Evolutionary conservation across 2,113 vertebrate genomes (phyloP).

Genomic region (Hystrix cristata): DNA sequence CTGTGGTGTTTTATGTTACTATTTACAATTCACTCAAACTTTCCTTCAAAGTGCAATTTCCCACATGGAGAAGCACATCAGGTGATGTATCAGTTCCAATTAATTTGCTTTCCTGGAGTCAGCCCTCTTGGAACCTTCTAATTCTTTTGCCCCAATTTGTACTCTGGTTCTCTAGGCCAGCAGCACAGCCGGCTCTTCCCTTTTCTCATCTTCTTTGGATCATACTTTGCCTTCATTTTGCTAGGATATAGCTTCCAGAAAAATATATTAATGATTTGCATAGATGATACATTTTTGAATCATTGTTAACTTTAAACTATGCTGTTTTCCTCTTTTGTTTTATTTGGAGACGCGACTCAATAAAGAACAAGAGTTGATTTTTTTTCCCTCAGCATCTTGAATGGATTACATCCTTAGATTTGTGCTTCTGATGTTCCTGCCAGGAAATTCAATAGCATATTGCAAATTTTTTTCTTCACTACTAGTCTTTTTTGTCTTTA

Average conservation of each 20-base stretch:
- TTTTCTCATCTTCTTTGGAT: not conserved
- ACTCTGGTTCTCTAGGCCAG: not conserved
- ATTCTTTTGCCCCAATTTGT: not conserved
- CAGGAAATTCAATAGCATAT: not conserved
- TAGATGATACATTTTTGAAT: not conserved
- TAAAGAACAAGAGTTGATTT: not conserved
- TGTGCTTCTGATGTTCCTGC: not conserved
- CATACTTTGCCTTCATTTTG: not conserved
- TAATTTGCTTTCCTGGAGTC: conserved; percentile 18
- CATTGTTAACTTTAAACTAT: not conserved
- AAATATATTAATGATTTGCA: conserved; percentile 13
- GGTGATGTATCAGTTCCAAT: not conserved
- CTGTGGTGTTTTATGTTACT: not conserved
- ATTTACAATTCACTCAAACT: not conserved
- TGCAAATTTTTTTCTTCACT: not conserved
- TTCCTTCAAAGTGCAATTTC: not conserved
- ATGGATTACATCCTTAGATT: not conserved
- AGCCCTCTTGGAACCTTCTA: not conserved
- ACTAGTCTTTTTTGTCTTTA: not conserved
- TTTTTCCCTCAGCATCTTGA: not conserved
- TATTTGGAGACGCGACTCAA: not conserved
- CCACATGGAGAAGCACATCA: not conserved
- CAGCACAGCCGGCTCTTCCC: not conserved
- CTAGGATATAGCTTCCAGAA: not conserved
- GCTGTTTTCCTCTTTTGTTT: not conserved